Evolutionary conservation across 2,797 vertebrate genomes (phyloP).

Genomic region (Melanotaenia pygmaea): DNA sequence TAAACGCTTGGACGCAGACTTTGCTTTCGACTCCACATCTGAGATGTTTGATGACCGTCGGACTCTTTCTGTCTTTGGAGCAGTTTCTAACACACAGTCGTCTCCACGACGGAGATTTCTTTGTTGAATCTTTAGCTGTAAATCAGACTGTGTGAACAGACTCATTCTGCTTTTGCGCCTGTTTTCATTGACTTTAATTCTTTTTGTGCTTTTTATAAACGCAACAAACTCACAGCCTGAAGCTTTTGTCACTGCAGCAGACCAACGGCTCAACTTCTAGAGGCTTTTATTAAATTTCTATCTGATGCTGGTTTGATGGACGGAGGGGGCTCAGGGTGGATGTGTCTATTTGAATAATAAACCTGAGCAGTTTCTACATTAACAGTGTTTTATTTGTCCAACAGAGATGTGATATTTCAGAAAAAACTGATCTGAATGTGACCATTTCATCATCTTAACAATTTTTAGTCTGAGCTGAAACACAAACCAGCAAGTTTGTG

Average conservation of each 20-base stretch:
- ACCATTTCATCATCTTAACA: too few relatives aligned
- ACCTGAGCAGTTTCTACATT: slow-evolving; percentile 24
- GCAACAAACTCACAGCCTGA: slow-evolving; percentile 3
- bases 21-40: slow-evolving; percentile 40
- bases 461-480: not conserved
- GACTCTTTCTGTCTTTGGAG: not conserved
- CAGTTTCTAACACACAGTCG: not conserved
- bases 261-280: not conserved
- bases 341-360: slow-evolving; percentile 34
- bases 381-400: not conserved
- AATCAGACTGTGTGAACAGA: not conserved
- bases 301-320: slow-evolving; percentile 9
- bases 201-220: not conserved
- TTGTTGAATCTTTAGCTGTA: not conserved
- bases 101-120: not conserved
- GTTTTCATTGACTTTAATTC: too few relatives aligned
- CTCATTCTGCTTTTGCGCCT: not conserved
- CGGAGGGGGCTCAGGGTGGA: not conserved
- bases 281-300: slow-evolving; percentile 25
- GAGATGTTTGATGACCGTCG: slow-evolving; percentile 27
- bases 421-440: too few relatives aligned
- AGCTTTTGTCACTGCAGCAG: slow-evolving; percentile 13
- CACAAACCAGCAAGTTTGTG: too few relatives aligned
- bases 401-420: not conserved
- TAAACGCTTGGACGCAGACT: slow-evolving; percentile 42